phyloP scores from a whole-genome alignment of 2,797 vertebrate genomes.

The Trematomus bernacchii region DNA sequence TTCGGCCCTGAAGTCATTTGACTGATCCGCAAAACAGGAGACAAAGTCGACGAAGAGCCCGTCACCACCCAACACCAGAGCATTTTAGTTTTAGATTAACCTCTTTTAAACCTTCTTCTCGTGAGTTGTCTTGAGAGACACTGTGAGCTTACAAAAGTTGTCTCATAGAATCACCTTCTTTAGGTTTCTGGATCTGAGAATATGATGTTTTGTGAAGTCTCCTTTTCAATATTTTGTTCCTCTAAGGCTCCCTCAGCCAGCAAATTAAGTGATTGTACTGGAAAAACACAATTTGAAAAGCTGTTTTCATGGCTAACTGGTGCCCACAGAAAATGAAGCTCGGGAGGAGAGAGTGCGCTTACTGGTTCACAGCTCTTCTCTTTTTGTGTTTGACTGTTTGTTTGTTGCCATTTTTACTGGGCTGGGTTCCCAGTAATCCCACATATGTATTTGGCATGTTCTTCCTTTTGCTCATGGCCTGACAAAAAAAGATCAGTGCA shows the following conservation, averaged over 20 bases:
- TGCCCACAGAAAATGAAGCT: constrained; percentile 66
- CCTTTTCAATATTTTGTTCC: constrained; percentile 46
- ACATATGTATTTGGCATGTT: constrained; percentile 53
- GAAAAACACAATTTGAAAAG: constrained; percentile 22
- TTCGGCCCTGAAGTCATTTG: constrained; percentile 30
- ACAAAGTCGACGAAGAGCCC: constrained; percentile 12
- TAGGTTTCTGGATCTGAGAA: constrained; percentile 61
- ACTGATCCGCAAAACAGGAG: constrained; percentile 40
- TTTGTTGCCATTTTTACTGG: constrained; percentile 77
- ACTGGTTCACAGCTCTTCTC: constrained; percentile 53
- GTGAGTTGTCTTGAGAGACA: constrained; percentile 71
- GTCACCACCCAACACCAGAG: constrained; percentile 25
- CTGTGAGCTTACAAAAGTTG: constrained; percentile 78
- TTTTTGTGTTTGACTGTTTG: constrained; percentile 32
- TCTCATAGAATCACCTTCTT: constrained; percentile 51
- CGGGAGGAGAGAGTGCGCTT: constrained; percentile 69
- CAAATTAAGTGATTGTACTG: constrained; percentile 54
- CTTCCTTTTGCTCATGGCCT: constrained; percentile 52
- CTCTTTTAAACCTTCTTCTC: constrained; percentile 40
- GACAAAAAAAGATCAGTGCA: constrained; percentile 38
- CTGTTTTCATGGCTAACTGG: constrained; percentile 52
- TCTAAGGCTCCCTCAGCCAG: constrained; percentile 46
- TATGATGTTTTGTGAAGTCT: constrained; percentile 53
- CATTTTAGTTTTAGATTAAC: constrained; percentile 20
- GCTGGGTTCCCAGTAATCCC: constrained; percentile 85